Evolutionary conservation across 2,113 vertebrate species (phyloP).

Genomic region (Ginglymostoma cirratum): DNA sequence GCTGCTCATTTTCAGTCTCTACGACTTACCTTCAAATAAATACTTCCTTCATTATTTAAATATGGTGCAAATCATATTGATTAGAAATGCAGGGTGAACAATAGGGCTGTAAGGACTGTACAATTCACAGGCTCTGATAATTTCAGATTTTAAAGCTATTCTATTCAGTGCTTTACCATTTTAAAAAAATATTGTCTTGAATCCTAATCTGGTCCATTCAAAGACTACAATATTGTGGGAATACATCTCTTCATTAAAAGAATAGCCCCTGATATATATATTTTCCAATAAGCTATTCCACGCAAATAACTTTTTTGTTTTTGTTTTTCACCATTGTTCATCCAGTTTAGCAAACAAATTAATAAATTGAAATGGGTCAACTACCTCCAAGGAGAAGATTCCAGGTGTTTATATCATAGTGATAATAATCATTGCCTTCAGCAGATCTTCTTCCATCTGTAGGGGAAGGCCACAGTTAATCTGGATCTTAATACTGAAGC

Average conservation of each 20-base stretch:
- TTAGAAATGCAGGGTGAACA: background rate
- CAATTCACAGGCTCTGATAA: background rate
- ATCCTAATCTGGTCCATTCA: background rate
- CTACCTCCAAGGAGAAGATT: slow-evolving; percentile 28
- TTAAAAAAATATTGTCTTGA: background rate
- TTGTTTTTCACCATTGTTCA: background rate
- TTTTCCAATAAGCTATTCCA: background rate
- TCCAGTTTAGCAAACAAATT: background rate
- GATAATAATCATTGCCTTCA: background rate
- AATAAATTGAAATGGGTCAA: background rate
- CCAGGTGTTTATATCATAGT: slow-evolving; percentile 5
- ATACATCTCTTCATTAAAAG: background rate
- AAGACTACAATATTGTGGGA: background rate
- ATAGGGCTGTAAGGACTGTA: background rate
- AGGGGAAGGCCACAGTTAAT: background rate
- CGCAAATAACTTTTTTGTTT: background rate
- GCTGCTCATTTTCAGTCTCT: background rate
- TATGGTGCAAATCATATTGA: background rate
- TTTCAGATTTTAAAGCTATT: background rate
- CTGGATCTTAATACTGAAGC: background rate
- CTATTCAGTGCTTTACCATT: background rate
- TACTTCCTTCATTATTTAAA: background rate
- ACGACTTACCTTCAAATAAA: background rate
- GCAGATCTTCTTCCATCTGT: slow-evolving; percentile 22
- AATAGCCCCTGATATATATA: background rate